Percentiles rank a stretch among this genome's conserved stretches.
phyloP scores from a whole-genome alignment of 30 jellyfish, hydroid and myxozoan genomes.

The Cassiopea andromeda region DNA sequence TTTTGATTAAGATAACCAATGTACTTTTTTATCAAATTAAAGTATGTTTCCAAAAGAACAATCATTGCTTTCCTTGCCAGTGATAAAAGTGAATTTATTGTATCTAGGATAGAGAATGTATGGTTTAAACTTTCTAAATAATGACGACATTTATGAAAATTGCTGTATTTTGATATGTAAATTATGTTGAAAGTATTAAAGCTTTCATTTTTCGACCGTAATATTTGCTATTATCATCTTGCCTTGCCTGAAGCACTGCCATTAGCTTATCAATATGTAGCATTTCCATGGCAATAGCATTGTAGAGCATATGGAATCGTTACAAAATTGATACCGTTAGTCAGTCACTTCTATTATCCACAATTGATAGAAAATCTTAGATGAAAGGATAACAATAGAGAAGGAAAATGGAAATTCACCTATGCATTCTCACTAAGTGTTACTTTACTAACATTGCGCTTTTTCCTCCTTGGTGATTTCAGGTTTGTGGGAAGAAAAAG shows the following conservation, averaged over 20 bases:
- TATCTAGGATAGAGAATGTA: too few species aligned
- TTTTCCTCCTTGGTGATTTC: not conserved
- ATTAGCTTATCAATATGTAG: not conserved
- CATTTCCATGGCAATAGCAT: not conserved
- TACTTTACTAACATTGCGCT: not conserved
- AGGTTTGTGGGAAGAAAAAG: not conserved
- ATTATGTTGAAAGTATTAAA: too few species aligned
- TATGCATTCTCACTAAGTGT: not conserved
- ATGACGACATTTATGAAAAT: too few species aligned
- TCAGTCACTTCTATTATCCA: not conserved
- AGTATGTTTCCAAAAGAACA: not conserved
- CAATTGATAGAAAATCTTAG: too few species aligned
- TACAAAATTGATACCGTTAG: not conserved
- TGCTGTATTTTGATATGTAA: too few species aligned
- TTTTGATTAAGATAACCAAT: not conserved
- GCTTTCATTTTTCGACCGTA: too few species aligned
- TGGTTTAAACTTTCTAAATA: too few species aligned
- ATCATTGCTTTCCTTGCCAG: too few species aligned
- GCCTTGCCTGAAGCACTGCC: not conserved
- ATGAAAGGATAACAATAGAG: not conserved
- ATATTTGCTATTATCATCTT: not conserved
- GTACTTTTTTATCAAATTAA: not conserved
- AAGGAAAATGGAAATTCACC: not conserved
- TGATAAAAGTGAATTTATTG: too few species aligned
- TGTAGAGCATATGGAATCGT: not conserved